These are phyloP conservation scores for Mesembrinibis cayennensis DNA, from an alignment of 2,113 vertebrate genomes.

Conservation along the genomic window DNA sequence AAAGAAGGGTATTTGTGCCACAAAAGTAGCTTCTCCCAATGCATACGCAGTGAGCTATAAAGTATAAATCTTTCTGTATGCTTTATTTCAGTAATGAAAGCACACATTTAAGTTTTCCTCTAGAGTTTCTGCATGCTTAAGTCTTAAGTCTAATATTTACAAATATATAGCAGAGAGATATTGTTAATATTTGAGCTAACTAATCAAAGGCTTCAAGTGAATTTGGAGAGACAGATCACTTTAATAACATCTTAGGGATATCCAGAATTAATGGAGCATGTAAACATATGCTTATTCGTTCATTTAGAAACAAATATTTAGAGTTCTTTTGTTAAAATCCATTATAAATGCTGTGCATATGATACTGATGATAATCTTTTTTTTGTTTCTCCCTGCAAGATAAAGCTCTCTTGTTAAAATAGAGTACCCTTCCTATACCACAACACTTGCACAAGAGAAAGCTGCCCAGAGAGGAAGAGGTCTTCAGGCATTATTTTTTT, in stretches of 20 bases:
- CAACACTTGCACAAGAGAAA: not conserved
- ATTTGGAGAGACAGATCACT: not conserved
- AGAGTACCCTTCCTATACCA: not conserved
- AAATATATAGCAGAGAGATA: not conserved
- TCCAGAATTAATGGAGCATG: not conserved
- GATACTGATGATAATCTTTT: not conserved
- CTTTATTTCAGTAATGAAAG: not conserved
- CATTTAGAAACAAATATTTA: not conserved
- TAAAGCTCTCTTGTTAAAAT: not conserved
- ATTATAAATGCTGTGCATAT: not conserved
- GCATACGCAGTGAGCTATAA: not conserved
- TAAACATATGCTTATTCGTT: not conserved
- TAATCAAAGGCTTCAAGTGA: not conserved
- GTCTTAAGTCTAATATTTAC: not conserved
- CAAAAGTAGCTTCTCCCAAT: constrained; percentile 62
- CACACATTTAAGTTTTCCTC: not conserved
- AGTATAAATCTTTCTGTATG: constrained; percentile 21
- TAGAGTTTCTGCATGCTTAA: not conserved
- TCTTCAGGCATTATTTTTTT: not conserved
- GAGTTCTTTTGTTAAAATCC: not conserved
- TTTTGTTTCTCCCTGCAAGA: not conserved
- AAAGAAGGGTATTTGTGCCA: constrained; percentile 75
- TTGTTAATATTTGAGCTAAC: not conserved
- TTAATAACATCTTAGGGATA: not conserved
- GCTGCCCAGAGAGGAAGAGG: not conserved